phyloP scores from a whole-genome alignment of 2,113 vertebrate species.

The Echinops telfairi region DNA sequence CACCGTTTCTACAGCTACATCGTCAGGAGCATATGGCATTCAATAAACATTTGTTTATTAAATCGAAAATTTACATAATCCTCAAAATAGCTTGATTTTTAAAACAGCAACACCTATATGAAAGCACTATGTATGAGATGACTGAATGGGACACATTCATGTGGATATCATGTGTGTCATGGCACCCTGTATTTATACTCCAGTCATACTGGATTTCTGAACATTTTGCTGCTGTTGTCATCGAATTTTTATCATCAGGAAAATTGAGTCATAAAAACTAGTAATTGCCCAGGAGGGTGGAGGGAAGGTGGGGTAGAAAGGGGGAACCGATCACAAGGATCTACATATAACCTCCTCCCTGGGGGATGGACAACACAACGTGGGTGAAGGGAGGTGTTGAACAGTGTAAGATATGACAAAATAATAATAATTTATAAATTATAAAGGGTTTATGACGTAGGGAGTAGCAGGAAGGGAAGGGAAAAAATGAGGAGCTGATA shows the following conservation, averaged over 20 bases:
- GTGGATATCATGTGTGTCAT: not conserved
- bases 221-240: not conserved
- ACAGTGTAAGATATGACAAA: no score
- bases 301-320: not conserved
- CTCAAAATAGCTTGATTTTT: not conserved
- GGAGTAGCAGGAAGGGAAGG: no score
- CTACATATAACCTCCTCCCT: no score
- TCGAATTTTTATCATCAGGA: slow-evolving; percentile 5
- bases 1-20: not conserved
- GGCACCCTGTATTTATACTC: not conserved
- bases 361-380: no score
- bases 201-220: not conserved
- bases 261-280: not conserved
- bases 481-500: no score
- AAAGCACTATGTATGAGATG: not conserved
- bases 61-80: no score
- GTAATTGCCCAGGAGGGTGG: not conserved
- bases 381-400: no score
- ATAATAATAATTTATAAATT: no score
- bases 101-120: not conserved
- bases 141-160: not conserved
- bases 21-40: not conserved
- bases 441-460: no score
- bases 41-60: not conserved
- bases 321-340: no score